These are phyloP conservation scores for Pitangus sulphuratus DNA, from an alignment of 2,797 vertebrate genomes.

Conservation along the genomic window DNA sequence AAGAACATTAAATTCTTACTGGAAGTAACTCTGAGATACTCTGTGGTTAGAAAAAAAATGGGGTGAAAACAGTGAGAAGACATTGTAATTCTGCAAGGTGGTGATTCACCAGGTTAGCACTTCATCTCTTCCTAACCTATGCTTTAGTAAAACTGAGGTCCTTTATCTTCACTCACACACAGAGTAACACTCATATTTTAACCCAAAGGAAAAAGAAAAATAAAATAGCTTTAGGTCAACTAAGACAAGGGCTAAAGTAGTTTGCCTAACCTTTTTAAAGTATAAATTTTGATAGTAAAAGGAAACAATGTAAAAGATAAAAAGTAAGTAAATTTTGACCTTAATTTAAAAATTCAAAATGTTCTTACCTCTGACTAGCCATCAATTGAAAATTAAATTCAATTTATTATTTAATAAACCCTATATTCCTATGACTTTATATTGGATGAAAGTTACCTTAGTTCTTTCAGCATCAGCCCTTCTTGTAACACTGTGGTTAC, in stretches of 20 bases:
- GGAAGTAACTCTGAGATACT: not conserved
- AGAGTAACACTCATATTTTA: not conserved
- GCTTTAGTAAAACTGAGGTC: not conserved
- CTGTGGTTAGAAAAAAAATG: not conserved
- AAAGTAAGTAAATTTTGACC: not conserved
- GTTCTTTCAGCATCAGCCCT: not conserved
- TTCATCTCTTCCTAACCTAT: not conserved
- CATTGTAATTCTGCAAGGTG: not conserved
- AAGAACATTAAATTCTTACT: not conserved
- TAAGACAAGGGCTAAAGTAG: not conserved
- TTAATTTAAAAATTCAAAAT: conserved; percentile 5
- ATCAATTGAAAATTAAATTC: not conserved
- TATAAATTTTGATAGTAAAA: not conserved
- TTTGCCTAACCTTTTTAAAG: not conserved
- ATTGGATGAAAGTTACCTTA: not conserved
- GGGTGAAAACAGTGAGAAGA: not conserved
- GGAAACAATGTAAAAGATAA: not conserved
- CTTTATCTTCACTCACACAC: not conserved
- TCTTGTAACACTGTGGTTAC: not conserved
- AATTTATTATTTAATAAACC: not conserved
- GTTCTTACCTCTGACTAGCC: not conserved
- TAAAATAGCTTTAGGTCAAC: not conserved
- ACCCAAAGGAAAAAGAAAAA: not conserved
- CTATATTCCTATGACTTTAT: not conserved
- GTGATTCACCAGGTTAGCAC: not conserved